These are phyloP conservation scores for Samia ricini DNA, from an alignment of 1,140 invertebrate species.

Conservation along the genomic window DNA sequence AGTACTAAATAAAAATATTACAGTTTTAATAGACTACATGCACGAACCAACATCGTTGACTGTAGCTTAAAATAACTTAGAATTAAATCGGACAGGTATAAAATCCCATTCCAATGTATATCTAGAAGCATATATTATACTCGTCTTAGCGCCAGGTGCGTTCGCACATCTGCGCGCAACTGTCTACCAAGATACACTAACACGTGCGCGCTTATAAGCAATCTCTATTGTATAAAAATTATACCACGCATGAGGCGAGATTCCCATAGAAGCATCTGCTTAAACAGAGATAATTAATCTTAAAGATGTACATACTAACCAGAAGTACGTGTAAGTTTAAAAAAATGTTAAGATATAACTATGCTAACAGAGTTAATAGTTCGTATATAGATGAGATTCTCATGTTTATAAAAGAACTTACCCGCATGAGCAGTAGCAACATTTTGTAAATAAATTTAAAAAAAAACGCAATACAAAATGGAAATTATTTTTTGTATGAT, in stretches of 20 bases:
- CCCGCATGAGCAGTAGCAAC: too few species aligned
- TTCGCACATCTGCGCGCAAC: slow-evolving; percentile 8
- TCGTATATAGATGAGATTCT: too few species aligned
- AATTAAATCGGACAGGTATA: neutral
- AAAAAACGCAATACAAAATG: too few species aligned
- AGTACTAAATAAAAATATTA: too few species aligned
- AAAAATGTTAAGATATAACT: too few species aligned
- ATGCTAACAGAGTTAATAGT: too few species aligned
- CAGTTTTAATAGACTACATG: too few species aligned
- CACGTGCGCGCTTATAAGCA: neutral
- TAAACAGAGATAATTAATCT: neutral
- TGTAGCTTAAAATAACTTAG: neutral
- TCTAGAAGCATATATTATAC: neutral
- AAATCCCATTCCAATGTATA: neutral
- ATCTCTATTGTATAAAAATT: neutral
- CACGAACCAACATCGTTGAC: neutral
- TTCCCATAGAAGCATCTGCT: neutral
- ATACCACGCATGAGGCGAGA: neutral
- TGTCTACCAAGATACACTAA: neutral
- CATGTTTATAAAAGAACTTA: too few species aligned
- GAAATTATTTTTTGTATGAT: too few species aligned
- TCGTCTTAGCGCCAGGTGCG: slow-evolving; percentile 9
- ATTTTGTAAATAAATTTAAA: too few species aligned
- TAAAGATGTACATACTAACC: too few species aligned
- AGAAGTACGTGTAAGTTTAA: neutral